Evolutionary conservation across 2,113 vertebrate species (phyloP).

Genomic region (Misgurnus mizolepis): DNA sequence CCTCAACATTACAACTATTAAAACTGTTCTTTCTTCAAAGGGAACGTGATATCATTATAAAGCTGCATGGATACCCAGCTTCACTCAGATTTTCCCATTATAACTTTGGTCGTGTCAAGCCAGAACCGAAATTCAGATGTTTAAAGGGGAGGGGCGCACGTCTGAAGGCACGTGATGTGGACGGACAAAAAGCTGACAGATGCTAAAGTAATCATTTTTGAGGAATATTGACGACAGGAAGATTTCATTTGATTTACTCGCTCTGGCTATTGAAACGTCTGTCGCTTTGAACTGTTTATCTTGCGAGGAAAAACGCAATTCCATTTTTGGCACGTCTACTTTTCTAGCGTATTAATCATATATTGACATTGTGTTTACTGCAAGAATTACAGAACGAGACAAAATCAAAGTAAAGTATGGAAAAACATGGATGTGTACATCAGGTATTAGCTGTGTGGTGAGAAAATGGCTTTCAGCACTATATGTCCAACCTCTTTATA

Average conservation of each 20-base stretch:
- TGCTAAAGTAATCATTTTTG: slow-evolving; percentile 58
- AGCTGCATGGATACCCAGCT: slow-evolving; percentile 38
- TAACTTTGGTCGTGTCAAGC: neutral
- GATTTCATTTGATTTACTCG: slow-evolving; percentile 62
- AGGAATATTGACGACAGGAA: slow-evolving; percentile 52
- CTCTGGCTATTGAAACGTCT: slow-evolving; percentile 57
- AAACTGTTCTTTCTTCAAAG: slow-evolving; percentile 13
- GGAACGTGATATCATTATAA: slow-evolving; percentile 18
- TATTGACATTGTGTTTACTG: slow-evolving; percentile 54
- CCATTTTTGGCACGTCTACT: slow-evolving; percentile 50
- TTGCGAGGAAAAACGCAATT: slow-evolving; percentile 51
- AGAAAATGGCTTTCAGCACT: slow-evolving; percentile 29
- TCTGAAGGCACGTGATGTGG: slow-evolving; percentile 50
- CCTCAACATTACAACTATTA: slow-evolving; percentile 60
- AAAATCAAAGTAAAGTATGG: slow-evolving; percentile 37
- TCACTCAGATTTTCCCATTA: slow-evolving; percentile 61
- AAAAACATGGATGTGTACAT: slow-evolving; percentile 44
- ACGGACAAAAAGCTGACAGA: slow-evolving; percentile 55
- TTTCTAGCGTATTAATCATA: slow-evolving; percentile 59
- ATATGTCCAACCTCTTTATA: slow-evolving; percentile 51
- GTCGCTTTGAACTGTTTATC: slow-evolving; percentile 54
- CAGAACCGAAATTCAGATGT: slow-evolving; percentile 63
- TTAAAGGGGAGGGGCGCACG: slow-evolving; percentile 57
- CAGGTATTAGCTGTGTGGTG: slow-evolving; percentile 31
- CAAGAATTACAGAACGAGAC: slow-evolving; percentile 43